Conservation (phyloP, 2,113 vertebrate species). For the Brienomyrus brachyistius region DNA sequence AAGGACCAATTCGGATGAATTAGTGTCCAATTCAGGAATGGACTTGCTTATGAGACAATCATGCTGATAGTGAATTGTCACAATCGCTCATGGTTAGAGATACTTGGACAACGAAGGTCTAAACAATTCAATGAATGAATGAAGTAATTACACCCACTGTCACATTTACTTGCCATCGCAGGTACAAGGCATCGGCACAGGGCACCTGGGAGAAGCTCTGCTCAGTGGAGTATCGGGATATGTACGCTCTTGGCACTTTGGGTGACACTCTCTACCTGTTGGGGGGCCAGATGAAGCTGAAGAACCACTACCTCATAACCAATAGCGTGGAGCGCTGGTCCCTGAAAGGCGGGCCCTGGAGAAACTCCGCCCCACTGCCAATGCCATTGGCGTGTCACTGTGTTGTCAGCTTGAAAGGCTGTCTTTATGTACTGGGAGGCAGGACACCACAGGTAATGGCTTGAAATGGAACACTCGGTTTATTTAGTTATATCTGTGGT, state of each 20-base stretch:
- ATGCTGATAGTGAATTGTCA: background rate
- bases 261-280: constrained; percentile 76
- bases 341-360: constrained; percentile 75
- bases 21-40: background rate
- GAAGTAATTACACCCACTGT: background rate
- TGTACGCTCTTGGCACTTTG: constrained; percentile 74
- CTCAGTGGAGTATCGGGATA: constrained; percentile 79
- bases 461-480: background rate
- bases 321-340: constrained; percentile 85
- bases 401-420: constrained; percentile 67
- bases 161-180: constrained; percentile 41
- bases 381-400: constrained; percentile 77
- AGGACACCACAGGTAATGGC: constrained; percentile 84
- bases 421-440: constrained; percentile 85
- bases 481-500: background rate
- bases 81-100: background rate
- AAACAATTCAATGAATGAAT: background rate
- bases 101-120: background rate
- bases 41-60: background rate
- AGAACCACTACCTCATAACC: constrained; percentile 82
- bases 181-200: constrained; percentile 78
- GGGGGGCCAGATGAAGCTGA: constrained; percentile 91
- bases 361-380: constrained; percentile 74
- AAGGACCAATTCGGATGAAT: background rate
- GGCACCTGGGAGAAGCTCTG: constrained; percentile 84